Evolutionary conservation across 2,113 vertebrate genomes (phyloP), one percentile per base, ranked within the genome.

Genomic region (Collichthys lucidus): DNA sequence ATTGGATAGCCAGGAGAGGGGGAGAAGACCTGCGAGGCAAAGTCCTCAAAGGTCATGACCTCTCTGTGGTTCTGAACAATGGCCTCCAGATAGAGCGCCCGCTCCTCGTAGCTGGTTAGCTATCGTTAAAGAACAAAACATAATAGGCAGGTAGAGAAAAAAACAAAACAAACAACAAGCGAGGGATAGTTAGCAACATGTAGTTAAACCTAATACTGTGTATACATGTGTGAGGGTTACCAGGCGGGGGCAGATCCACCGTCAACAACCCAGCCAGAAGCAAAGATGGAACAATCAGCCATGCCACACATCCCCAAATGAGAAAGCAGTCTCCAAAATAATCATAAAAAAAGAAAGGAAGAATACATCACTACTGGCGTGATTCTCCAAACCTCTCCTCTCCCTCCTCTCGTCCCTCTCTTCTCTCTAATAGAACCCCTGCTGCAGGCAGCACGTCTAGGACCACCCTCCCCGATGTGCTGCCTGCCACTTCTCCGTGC

Each of bases 31-130:
- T 98, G 98, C 77, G 98, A 95, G 1, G 98, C 96, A 85, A 99
- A 99, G 94, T 99, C 98, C 92, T 99, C 98, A 77, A 99, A 99
- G 20, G 97, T 98, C 97, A 97, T 97, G 82, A 96, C 96, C 94
- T 99, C 98, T 71, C 96, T 96, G 87, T 99, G 97, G 95, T 98
- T 98, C 94, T 98, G 97, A 91, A 99, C 96, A 93, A 99, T 98
- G 92, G 97, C 98, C 94, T 99, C 98, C 31, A 99, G 95, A 82
- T 99, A 99, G 86, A 98, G 96, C 31, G 98, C 98, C 82, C 98
- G 94, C 76, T 99, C 98, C 90, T 99, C 98, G 0, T 99, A 99
- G 94, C 98, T 99, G 93, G 26, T 29, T 64, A 0, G 0, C 2
- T 20, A 1, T 11, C 0, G 86, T 99, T 95, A 99, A 97, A 96